Percentiles rank a stretch among this genome's conserved stretches.
Evolutionary conservation across 2,888 invertebrate species (phyloP).

Genomic region (Cantharis rustica): DNA sequence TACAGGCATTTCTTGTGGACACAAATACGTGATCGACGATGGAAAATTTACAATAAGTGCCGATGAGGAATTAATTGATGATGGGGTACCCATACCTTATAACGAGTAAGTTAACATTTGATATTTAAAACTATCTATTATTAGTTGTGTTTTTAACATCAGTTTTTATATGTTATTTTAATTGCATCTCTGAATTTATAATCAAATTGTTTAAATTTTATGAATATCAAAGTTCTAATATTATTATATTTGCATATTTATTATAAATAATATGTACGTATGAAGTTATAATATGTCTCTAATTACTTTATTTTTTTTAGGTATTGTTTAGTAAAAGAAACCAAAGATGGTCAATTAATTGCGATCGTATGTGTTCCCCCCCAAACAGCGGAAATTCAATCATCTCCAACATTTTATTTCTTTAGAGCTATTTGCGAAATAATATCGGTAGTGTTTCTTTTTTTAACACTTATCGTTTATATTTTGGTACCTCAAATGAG

Average conservation of each 20-base stretch:
- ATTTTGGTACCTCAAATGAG: constrained; percentile 64
- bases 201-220: too few species aligned
- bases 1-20: constrained; percentile 33
- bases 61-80: constrained; percentile 48
- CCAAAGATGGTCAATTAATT: constrained; percentile 33
- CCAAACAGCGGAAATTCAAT: constrained; percentile 34
- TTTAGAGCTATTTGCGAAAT: constrained; percentile 38
- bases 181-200: background rate
- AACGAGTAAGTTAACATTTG: constrained; percentile 6
- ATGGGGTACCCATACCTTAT: background rate
- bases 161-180: background rate
- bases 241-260: too few species aligned
- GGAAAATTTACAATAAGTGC: constrained; percentile 53
- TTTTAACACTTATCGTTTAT: constrained; percentile 66
- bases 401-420: constrained; percentile 38
- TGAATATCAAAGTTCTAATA: too few species aligned
- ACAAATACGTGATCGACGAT: constrained; percentile 52
- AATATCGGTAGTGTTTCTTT: constrained; percentile 60
- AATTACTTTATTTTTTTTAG: background rate
- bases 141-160: too few species aligned
- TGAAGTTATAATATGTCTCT: too few species aligned
- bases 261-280: too few species aligned
- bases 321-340: constrained; percentile 6
- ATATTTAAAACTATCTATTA: background rate
- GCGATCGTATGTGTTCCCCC: constrained; percentile 49